These are phyloP conservation scores for Ailurus styani DNA, from an alignment of 2,113 vertebrate genomes.

Conservation along the genomic window DNA sequence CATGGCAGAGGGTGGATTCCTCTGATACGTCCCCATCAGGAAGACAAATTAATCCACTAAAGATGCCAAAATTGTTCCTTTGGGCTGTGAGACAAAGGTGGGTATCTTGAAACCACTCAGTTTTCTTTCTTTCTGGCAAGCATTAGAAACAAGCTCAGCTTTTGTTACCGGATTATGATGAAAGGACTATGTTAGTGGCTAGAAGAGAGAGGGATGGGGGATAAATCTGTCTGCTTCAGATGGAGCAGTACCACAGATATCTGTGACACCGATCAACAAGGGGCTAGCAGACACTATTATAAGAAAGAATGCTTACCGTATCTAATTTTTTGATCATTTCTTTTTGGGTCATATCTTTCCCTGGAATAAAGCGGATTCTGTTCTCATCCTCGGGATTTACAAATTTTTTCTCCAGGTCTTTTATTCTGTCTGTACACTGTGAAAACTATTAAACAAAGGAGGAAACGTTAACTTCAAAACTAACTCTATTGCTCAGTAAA, in stretches of 20 bases:
- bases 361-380: slow-evolving; percentile 80
- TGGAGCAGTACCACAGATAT: too few relatives aligned
- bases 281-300: neutral
- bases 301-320: slow-evolving; percentile 78
- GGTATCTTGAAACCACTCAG: neutral
- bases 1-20: neutral
- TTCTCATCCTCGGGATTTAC: slow-evolving; percentile 67
- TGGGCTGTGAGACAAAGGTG: neutral
- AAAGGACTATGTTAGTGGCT: neutral
- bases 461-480: slow-evolving; percentile 14
- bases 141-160: neutral
- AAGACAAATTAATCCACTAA: neutral
- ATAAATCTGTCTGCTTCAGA: neutral
- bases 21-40: neutral
- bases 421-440: slow-evolving; percentile 86
- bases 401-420: slow-evolving; percentile 78
- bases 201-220: neutral
- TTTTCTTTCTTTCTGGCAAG: slow-evolving; percentile 6
- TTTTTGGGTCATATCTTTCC: slow-evolving; percentile 83
- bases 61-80: neutral
- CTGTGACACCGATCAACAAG: neutral
- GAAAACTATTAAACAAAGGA: slow-evolving; percentile 83
- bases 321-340: slow-evolving; percentile 89
- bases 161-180: neutral
- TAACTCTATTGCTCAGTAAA: neutral